Evolutionary conservation across 2,797 vertebrate species (phyloP).

Genomic region (Stomatorhinus walkeri): DNA sequence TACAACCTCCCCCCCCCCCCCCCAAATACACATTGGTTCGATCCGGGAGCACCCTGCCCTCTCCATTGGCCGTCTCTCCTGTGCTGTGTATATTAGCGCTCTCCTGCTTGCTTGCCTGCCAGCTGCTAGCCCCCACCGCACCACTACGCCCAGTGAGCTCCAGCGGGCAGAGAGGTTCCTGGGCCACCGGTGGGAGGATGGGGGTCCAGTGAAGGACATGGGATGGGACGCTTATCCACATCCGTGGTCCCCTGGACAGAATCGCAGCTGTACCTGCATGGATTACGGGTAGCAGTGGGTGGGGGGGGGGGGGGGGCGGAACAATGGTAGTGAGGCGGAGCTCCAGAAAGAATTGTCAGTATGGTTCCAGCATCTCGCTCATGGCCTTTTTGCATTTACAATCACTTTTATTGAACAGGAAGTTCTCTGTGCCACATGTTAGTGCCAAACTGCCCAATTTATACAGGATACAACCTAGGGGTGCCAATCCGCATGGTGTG

Average conservation of each 20-base stretch:
- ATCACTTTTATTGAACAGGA: neutral
- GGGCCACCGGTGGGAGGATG: constrained; percentile 52
- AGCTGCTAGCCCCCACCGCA: constrained; percentile 6
- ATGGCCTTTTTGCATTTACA: neutral
- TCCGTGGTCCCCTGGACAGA: constrained; percentile 34
- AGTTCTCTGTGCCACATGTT: neutral
- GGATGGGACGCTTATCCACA: constrained; percentile 27
- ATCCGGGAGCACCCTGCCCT: constrained; percentile 24
- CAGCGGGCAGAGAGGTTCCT: constrained; percentile 64
- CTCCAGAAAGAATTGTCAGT: neutral
- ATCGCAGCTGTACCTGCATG: constrained; percentile 3
- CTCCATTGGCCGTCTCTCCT: neutral
- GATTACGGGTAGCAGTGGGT: neutral
- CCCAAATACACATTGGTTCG: neutral
- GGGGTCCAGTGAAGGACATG: constrained; percentile 54
- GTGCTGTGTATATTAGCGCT: constrained; percentile 22
- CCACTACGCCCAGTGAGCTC: constrained; percentile 33
- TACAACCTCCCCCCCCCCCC: neutral
- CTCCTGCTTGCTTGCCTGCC: neutral
- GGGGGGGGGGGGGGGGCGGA: neutral
- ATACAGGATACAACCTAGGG: neutral
- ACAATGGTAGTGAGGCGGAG: neutral
- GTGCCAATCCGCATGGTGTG: neutral
- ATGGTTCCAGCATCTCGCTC: neutral
- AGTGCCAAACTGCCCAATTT: constrained; percentile 2